Evolutionary conservation across 1,140 invertebrate genomes (phyloP).

Genomic region (Drosophila seguyi): DNA sequence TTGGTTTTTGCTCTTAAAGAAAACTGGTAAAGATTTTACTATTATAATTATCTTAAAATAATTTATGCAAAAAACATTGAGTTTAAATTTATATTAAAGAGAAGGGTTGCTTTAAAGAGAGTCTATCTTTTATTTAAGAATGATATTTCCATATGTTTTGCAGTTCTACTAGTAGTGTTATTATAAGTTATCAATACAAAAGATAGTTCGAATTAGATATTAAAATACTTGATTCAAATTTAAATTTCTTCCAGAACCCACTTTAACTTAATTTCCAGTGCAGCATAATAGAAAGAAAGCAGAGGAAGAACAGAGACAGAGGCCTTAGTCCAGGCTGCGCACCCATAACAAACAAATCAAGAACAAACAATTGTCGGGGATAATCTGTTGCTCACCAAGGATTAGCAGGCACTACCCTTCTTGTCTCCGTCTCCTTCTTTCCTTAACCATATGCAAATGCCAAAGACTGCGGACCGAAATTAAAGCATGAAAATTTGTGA

Average conservation of each 20-base stretch:
- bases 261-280: neutral
- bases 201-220: no score
- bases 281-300: constrained; percentile 27
- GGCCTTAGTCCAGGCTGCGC: constrained; percentile 30
- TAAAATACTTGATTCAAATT: neutral
- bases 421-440: constrained; percentile 17
- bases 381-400: constrained; percentile 82
- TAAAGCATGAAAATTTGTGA: constrained; percentile 79
- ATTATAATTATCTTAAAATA: neutral
- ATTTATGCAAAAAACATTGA: no score
- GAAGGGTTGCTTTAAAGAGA: neutral
- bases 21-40: neutral
- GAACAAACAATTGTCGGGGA: constrained; percentile 79
- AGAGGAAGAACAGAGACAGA: constrained; percentile 6
- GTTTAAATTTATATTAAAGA: neutral
- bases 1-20: no score
- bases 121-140: neutral
- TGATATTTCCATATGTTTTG: no score
- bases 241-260: neutral
- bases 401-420: constrained; percentile 53
- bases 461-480: constrained; percentile 49
- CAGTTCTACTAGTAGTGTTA: no score
- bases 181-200: no score
- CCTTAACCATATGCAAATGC: constrained; percentile 69
- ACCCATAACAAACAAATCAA: constrained; percentile 79